Conservation (phyloP, 1,140 invertebrate genomes). For the Papilio helenus region DNA sequence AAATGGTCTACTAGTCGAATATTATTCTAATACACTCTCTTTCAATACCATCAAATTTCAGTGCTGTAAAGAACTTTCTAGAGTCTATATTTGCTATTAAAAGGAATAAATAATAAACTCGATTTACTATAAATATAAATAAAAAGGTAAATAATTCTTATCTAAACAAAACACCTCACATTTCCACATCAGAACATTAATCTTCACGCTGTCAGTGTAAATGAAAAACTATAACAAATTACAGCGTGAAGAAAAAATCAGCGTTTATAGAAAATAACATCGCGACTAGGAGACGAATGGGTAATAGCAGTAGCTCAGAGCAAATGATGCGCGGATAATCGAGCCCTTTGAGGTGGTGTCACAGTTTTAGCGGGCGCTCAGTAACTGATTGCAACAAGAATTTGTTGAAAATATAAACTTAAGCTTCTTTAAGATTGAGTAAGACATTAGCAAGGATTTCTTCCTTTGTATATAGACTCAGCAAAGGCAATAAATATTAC, state of each 20-base stretch:
- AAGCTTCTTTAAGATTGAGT: too few relatives aligned
- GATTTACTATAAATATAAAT: neutral
- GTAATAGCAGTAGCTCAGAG: conserved; percentile 29
- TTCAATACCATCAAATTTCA: neutral
- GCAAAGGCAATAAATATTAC: too few relatives aligned
- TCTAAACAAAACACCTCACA: conserved; percentile 6
- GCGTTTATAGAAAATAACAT: conserved; percentile 39
- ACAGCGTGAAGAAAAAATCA: conserved; percentile 34
- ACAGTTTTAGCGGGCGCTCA: neutral
- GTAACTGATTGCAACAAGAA: neutral
- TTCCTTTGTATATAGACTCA: too few relatives aligned
- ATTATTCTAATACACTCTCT: neutral
- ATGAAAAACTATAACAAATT: conserved; percentile 39
- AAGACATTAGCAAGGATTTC: too few relatives aligned
- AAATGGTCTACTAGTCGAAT: neutral
- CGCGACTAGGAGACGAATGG: conserved; percentile 34
- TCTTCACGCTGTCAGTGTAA: conserved; percentile 27
- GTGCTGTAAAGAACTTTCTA: neutral
- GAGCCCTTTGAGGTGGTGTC: conserved; percentile 22
- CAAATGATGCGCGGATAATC: conserved; percentile 38
- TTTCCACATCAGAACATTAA: conserved; percentile 12
- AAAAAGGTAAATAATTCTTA: neutral
- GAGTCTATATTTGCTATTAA: neutral
- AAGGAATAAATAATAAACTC: neutral
- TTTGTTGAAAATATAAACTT: too few relatives aligned